Evolutionary conservation across 2,888 invertebrate species (phyloP).

Genomic region (Cosmopolites sordidus): DNA sequence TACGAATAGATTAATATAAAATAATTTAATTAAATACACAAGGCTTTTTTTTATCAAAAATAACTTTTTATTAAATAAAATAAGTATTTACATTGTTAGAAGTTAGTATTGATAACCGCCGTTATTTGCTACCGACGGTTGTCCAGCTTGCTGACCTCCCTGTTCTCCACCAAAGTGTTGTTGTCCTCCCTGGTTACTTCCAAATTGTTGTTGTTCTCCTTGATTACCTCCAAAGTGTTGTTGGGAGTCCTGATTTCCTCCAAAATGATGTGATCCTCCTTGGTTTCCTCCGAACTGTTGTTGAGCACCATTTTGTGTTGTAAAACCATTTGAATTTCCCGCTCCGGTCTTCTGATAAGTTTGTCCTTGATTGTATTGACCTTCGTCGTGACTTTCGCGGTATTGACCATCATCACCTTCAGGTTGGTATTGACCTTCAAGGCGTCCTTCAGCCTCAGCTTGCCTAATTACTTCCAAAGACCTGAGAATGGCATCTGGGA

Average conservation of each 20-base stretch:
- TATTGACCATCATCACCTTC: constrained; percentile 27
- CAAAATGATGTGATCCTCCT: background rate
- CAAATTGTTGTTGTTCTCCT: background rate
- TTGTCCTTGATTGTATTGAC: constrained; percentile 12
- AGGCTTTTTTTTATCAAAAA: background rate
- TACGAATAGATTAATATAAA: no score
- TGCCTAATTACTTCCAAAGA: constrained; percentile 25
- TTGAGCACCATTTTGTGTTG: background rate
- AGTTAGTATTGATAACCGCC: background rate
- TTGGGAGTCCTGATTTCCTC: background rate
- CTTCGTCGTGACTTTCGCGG: constrained; percentile 20
- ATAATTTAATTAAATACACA: no score
- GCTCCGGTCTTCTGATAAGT: no score
- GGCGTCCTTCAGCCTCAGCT: constrained; percentile 21
- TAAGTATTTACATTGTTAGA: background rate
- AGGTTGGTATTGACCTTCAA: constrained; percentile 22
- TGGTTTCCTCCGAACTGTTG: background rate
- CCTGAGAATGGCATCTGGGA: constrained; percentile 57
- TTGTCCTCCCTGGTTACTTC: background rate
- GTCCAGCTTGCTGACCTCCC: background rate
- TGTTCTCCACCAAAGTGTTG: background rate
- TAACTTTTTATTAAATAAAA: background rate
- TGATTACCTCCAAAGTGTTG: background rate
- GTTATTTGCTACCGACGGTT: background rate
- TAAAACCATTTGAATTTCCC: background rate